A percentile compares a stretch with the other conserved stretches of the same genome.
These are phyloP conservation scores for Myioborus miniatus DNA, from an alignment of 2,797 vertebrate genomes.

Conservation along the genomic window DNA sequence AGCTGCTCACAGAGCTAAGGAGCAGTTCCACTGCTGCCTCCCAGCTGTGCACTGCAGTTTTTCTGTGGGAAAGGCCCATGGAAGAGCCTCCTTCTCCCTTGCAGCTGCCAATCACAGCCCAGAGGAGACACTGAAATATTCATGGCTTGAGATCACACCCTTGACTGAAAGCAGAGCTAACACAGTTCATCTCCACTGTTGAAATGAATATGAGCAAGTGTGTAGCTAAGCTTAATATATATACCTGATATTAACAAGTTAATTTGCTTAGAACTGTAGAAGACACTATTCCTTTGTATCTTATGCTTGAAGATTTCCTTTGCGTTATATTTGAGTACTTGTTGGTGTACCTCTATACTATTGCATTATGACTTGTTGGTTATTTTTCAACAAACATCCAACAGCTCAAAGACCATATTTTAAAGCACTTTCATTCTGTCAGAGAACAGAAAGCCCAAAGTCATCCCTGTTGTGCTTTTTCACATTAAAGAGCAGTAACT, in stretches of 20 bases:
- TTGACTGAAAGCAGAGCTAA: background rate
- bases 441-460: background rate
- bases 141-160: background rate
- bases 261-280: background rate
- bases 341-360: background rate
- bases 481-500: background rate
- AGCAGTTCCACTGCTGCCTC: background rate
- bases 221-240: background rate
- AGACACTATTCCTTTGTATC: background rate
- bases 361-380: background rate
- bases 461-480: slow-evolving; percentile 3
- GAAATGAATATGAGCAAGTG: background rate
- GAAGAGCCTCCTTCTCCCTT: background rate
- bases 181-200: background rate
- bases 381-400: background rate
- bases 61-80: background rate
- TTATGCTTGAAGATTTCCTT: background rate
- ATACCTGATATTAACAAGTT: background rate
- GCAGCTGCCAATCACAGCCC: fast-evolving
- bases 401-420: background rate
- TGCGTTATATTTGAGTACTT: background rate
- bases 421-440: background rate
- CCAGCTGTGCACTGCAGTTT: background rate
- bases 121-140: background rate
- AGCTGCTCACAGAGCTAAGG: background rate